Evolutionary conservation across 2,888 invertebrate species (phyloP), one percentile per base, ranked within the genome.

Genomic region (Lamproptera curius): DNA sequence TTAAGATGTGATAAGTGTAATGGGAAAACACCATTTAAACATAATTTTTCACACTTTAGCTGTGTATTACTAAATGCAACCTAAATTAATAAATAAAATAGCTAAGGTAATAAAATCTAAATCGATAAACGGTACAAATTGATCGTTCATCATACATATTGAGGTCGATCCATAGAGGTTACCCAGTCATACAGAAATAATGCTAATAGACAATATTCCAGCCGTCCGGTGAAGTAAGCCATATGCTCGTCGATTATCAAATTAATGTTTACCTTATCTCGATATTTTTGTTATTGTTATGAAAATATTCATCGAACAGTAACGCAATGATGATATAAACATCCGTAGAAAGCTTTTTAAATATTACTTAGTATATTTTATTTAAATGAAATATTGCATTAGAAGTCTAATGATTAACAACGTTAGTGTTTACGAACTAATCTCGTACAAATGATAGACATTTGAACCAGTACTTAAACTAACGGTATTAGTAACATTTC

Each of bases 311-410:
- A 44, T 35, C 43, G 49, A 31, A 43, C 17, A 36, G 35, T 31
- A 44, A 39, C 31, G 39, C 13, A 43, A 20, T 23, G 28, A 44
- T 49, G 43, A 44, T 15, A 49, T 44, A 49, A 44, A 49, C 49
- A 49, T 49, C 49, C 49, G 49, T 34, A 49, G 34, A 43, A 43
- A 43, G 28, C 40, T 40, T 33, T 44, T 40, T 34, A 34, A 49
- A 49, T 40, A 49, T 17, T 35, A 1, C 16, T 17, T 31, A 23
- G 16, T 35, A 35, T 40, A 35, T 14, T 39, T 34, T 33, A 43
- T 44, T 39, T 37, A 33, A 28, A 28, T 2, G 28, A 28, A n/a
- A n/a, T n/a, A n/a, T n/a, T n/a, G n/a, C n/a, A n/a, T n/a, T n/a
- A n/a, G n/a, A n/a, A n/a, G 28, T n/a, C 28, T 28, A 28, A 28